Evolutionary conservation across 2,888 invertebrate genomes (phyloP).

Genomic region (Sinopyrophorus schimmeli): DNA sequence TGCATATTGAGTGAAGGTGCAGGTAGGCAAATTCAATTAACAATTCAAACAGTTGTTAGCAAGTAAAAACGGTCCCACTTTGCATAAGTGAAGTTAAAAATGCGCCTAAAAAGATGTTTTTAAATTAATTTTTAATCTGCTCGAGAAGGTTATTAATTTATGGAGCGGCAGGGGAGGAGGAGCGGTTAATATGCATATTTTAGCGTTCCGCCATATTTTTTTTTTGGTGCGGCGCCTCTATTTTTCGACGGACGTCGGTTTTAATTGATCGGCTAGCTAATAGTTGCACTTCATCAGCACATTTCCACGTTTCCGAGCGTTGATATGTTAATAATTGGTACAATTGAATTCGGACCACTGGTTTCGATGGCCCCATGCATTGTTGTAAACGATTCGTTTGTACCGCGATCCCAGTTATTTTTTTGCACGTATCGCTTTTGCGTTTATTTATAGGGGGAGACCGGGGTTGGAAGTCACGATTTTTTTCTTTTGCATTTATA

Average conservation of each 20-base stretch:
- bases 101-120: constrained; percentile 3
- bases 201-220: no score
- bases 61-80: constrained; percentile 26
- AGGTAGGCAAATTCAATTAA: constrained; percentile 36
- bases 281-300: constrained; percentile 4
- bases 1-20: constrained; percentile 36
- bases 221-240: no score
- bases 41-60: constrained; percentile 32
- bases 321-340: constrained; percentile 20
- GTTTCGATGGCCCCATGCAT: constrained; percentile 17
- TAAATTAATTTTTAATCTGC: not conserved
- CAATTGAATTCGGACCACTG: constrained; percentile 11
- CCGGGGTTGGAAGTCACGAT: no score
- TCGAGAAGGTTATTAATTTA: not conserved
- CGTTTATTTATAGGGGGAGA: no score
- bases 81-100: constrained; percentile 21
- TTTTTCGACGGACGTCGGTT: no score
- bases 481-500: no score
- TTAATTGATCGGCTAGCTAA: constrained; percentile 3
- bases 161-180: no score
- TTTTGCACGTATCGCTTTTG: no score
- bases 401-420: constrained; percentile 3
- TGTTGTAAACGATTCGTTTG: constrained; percentile 15
- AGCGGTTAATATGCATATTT: no score
- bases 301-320: constrained; percentile 5